Evolutionary conservation across 2,888 invertebrate species (phyloP).

Genomic region (Archips xylosteana): DNA sequence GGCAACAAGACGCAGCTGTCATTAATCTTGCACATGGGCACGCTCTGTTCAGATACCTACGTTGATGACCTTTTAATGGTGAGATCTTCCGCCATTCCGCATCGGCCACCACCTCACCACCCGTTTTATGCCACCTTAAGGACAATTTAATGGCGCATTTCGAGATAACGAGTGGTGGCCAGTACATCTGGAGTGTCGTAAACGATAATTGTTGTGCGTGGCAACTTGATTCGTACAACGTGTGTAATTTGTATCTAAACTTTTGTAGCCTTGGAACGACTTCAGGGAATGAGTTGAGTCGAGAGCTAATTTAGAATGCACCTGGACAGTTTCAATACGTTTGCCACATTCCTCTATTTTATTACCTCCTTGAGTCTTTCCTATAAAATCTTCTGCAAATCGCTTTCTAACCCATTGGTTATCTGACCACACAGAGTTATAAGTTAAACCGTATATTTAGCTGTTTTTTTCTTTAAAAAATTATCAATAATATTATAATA

Average conservation of each 20-base stretch:
- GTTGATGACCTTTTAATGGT: slow-evolving; percentile 54
- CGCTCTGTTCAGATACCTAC: slow-evolving; percentile 27
- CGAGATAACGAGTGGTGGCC: slow-evolving; percentile 45
- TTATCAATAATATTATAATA: neutral
- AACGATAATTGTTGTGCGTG: slow-evolving; percentile 33
- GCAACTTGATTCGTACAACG: neutral
- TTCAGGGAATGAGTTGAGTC: no score
- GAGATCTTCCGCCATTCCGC: slow-evolving; percentile 49
- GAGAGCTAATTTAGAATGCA: no score
- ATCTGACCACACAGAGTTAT: no score
- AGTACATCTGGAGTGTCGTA: slow-evolving; percentile 40
- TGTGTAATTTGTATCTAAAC: neutral
- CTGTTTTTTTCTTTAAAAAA: neutral
- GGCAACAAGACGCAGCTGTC: slow-evolving; percentile 14
- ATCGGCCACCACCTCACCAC: slow-evolving; percentile 44
- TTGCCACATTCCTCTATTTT: no score
- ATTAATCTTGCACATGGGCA: slow-evolving; percentile 35
- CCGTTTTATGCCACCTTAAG: slow-evolving; percentile 51
- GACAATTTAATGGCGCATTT: slow-evolving; percentile 57
- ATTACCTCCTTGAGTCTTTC: no score
- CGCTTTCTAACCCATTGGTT: no score
- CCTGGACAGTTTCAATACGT: no score
- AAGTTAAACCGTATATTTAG: no score
- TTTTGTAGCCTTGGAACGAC: neutral
- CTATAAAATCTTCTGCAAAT: no score